phyloP scores from a whole-genome alignment of 1,140 invertebrate genomes.

The Drosophila ananassae region DNA sequence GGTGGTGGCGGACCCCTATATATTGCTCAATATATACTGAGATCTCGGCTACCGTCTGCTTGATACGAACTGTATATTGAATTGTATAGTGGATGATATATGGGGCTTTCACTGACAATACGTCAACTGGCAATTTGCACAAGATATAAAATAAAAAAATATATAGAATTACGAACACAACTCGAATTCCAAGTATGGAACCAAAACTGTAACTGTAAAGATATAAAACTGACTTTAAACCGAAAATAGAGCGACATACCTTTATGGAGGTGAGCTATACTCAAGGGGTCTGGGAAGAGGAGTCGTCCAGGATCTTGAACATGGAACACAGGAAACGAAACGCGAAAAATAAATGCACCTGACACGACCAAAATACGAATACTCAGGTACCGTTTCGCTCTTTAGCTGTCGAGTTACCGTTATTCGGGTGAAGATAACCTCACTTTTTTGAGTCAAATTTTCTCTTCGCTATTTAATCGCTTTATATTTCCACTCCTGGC shows the following conservation, averaged over 20 bases:
- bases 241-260: background rate
- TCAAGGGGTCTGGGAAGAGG: slow-evolving; percentile 1
- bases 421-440: no score
- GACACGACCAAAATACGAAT: background rate
- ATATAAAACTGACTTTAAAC: background rate
- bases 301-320: slow-evolving; percentile 47
- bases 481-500: background rate
- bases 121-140: slow-evolving; percentile 13
- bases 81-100: background rate
- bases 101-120: slow-evolving; percentile 1
- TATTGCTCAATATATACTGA: background rate
- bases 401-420: background rate
- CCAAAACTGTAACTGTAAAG: slow-evolving; percentile 8
- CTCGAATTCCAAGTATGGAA: slow-evolving; percentile 19
- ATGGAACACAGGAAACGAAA: slow-evolving; percentile 25
- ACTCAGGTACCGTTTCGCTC: slow-evolving; percentile 3
- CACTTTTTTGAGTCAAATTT: no score
- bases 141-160: slow-evolving; percentile 21
- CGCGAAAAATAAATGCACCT: slow-evolving; percentile 5
- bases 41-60: background rate
- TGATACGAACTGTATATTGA: background rate
- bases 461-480: no score
- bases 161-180: slow-evolving; percentile 15
- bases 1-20: background rate
- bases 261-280: slow-evolving; percentile 3